Base-by-base conservation (phyloP, 2,888 invertebrate genomes). In the Megastigmus dorsalis region DNA sequence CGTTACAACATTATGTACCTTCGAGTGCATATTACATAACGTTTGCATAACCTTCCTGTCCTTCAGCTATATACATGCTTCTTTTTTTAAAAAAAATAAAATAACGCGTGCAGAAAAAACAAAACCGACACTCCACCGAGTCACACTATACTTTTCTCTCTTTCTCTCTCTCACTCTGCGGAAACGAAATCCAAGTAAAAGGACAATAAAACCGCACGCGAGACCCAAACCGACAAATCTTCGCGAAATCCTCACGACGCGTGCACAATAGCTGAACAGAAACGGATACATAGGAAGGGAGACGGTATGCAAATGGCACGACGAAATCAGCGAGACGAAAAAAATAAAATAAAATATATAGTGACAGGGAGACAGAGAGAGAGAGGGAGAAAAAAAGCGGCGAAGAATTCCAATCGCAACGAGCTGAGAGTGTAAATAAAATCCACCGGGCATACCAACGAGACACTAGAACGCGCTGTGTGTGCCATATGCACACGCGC, bases 21-120 rank as follows among this genome's bases (percentile, higher is more conserved):
- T 65, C 28, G 7, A 52, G 33, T 52, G 41, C 28, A 52, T 43
- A 43, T 66, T 66, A 66, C 66, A 66, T 66, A 55, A 55, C 43
- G 66, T 66, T 55, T 55, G 30, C 33, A 41, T 43, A 54, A 41
- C 28, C 23, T 66, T 36, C 15, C 54, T 23, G 65, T n/a, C 66
- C 54, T 66, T 54, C 66, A 43, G 18, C 66, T 30, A 30, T n/a
- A n/a, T n/a, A n/a, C n/a, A n/a, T n/a, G n/a, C n/a, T n/a, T n/a
- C 30, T 54, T 66, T 66, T 63, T 66, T 33, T 23, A 38, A 48
- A 15, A 23, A 62, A 45, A 60, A 28, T 30, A 30, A 38, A 57
- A 54, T 28, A 18, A 18, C 10, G n/a, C n/a, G 6, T 5, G 20
- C 18, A 55, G 55, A 55, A 30, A 10, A 7, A 33, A 3, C 30